phyloP scores from a whole-genome alignment of 2,888 invertebrate species.

The Andrena flavipes region DNA sequence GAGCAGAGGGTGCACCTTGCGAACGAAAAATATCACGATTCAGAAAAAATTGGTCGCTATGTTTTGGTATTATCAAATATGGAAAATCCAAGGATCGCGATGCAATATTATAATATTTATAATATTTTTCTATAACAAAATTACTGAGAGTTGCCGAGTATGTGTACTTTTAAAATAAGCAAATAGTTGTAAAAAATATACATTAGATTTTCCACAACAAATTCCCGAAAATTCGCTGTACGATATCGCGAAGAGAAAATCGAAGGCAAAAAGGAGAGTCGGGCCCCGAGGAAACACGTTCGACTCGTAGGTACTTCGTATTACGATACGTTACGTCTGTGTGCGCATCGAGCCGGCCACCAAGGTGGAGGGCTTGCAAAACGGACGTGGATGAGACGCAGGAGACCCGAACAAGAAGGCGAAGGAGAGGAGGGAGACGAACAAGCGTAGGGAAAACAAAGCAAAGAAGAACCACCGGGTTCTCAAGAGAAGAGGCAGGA shows the following conservation, averaged over 20 bases:
- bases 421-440: conserved; percentile 17
- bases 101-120: too few relatives aligned
- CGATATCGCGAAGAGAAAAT: conserved; percentile 33
- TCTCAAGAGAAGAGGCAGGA: conserved; percentile 10
- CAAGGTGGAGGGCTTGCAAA: conserved; percentile 73
- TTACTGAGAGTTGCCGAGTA: too few relatives aligned
- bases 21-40: neutral
- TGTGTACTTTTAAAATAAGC: too few relatives aligned
- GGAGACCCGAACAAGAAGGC: conserved; percentile 18
- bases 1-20: conserved; percentile 6
- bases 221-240: too few relatives aligned
- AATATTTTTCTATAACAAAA: too few relatives aligned
- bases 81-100: too few relatives aligned
- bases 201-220: too few relatives aligned
- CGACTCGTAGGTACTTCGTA: conserved; percentile 64
- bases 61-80: too few relatives aligned
- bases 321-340: conserved; percentile 47
- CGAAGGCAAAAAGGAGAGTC: conserved; percentile 35
- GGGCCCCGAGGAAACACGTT: conserved; percentile 64
- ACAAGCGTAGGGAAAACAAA: conserved; percentile 21
- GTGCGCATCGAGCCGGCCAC: conserved; percentile 73
- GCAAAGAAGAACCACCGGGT: conserved; percentile 20
- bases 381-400: conserved; percentile 45
- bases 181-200: too few relatives aligned
- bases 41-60: neutral